These are phyloP conservation scores for Stegophylla sp. DNA, from an alignment of 2,888 invertebrate species.

Conservation along the genomic window DNA sequence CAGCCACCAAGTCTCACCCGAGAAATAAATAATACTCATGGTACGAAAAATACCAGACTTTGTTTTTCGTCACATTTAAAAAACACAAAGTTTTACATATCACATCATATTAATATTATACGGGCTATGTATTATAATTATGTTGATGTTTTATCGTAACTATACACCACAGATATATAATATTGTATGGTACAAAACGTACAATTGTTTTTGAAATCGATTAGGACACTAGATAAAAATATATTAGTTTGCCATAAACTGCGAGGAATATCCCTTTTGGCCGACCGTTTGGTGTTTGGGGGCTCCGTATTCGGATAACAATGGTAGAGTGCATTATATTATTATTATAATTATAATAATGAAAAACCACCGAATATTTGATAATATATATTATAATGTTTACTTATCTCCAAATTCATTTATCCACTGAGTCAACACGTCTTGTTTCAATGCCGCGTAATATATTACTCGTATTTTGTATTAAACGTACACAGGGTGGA, in stretches of 20 bases:
- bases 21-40: too few species aligned
- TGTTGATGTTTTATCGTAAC: too few species aligned
- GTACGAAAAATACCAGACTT: too few species aligned
- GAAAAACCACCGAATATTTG: slow-evolving; percentile 18
- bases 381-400: slow-evolving; percentile 44
- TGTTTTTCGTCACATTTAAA: too few species aligned
- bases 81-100: too few species aligned
- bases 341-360: slow-evolving; percentile 6
- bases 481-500: too few species aligned
- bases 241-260: slow-evolving; percentile 27
- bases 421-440: background rate
- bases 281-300: background rate
- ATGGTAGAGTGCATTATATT: background rate
- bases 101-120: too few species aligned
- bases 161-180: too few species aligned
- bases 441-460: too few species aligned
- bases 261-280: slow-evolving; percentile 10
- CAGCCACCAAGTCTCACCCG: too few species aligned
- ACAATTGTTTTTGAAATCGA: slow-evolving; percentile 4
- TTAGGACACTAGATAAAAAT: slow-evolving; percentile 4
- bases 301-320: slow-evolving; percentile 38
- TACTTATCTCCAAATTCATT: slow-evolving; percentile 30
- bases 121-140: too few species aligned
- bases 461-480: too few species aligned
- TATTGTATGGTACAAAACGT: background rate